phyloP scores from a whole-genome alignment of 2,797 vertebrate species.

The Aldrovandia affinis region DNA sequence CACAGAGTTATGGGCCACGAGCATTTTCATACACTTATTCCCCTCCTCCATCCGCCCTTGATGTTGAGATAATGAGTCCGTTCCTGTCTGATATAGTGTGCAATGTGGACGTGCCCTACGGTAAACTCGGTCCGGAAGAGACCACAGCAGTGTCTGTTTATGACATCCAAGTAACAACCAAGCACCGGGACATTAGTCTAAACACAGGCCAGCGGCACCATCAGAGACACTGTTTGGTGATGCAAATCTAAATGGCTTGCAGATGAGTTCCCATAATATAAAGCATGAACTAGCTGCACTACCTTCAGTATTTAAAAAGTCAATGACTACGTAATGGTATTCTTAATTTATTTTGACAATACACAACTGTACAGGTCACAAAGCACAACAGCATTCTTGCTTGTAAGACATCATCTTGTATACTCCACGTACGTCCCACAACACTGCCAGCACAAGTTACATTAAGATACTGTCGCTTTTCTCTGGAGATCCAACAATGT shows the following conservation, averaged over 20 bases:
- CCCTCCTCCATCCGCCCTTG: background rate
- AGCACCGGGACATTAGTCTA: background rate
- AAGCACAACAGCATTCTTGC: background rate
- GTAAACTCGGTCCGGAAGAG: background rate
- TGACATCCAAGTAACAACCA: background rate
- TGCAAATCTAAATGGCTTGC: background rate
- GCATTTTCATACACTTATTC: background rate
- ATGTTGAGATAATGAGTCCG: background rate
- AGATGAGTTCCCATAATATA: background rate
- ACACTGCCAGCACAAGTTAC: background rate
- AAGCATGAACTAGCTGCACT: background rate
- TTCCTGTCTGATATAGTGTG: background rate
- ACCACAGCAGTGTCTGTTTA: background rate
- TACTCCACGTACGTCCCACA: background rate
- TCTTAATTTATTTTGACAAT: background rate
- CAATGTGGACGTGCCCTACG: background rate
- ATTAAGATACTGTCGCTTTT: background rate
- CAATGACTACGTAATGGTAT: background rate
- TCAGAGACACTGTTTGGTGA: background rate
- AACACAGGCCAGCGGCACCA: background rate
- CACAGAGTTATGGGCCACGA: background rate
- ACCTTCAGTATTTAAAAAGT: background rate
- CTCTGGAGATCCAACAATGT: background rate
- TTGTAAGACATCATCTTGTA: background rate
- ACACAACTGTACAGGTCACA: background rate